Conservation (phyloP, 2,888 invertebrate species). For the Cantharis flavilabris region DNA sequence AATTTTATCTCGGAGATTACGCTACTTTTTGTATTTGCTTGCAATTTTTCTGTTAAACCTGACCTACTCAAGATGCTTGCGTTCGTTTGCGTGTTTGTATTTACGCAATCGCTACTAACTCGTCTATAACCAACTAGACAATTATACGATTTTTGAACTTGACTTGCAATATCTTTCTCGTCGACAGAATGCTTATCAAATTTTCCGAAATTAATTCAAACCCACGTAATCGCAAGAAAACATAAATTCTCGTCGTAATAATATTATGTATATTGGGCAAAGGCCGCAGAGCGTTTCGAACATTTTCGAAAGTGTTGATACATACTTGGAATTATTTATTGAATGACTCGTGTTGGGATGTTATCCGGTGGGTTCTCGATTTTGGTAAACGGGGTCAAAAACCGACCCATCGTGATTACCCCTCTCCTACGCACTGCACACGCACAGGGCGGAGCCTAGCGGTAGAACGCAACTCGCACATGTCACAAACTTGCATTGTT, state of each 20-base stretch:
- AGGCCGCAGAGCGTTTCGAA: background rate
- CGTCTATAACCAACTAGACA: background rate
- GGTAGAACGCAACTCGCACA: constrained; percentile 46
- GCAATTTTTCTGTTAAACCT: constrained; percentile 32
- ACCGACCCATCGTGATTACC: constrained; percentile 45
- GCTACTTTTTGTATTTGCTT: constrained; percentile 29
- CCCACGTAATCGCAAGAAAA: too few species aligned
- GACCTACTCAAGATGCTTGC: constrained; percentile 33
- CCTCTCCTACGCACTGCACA: constrained; percentile 48
- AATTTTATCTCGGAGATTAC: constrained; percentile 31
- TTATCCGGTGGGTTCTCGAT: background rate
- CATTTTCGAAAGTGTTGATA: background rate
- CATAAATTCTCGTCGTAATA: too few species aligned
- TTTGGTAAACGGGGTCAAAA: constrained; percentile 48
- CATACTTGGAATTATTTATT: background rate
- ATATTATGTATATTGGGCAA: too few species aligned
- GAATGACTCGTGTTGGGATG: background rate
- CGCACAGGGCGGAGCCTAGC: constrained; percentile 50
- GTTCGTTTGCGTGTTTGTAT: constrained; percentile 25
- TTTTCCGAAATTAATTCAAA: background rate
- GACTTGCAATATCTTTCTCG: background rate
- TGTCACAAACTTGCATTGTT: constrained; percentile 45
- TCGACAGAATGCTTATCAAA: background rate
- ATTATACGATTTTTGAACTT: background rate
- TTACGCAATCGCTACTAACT: constrained; percentile 20